Base-by-base conservation (phyloP, 2,888 invertebrate species). In the Drosophila longiperda region DNA sequence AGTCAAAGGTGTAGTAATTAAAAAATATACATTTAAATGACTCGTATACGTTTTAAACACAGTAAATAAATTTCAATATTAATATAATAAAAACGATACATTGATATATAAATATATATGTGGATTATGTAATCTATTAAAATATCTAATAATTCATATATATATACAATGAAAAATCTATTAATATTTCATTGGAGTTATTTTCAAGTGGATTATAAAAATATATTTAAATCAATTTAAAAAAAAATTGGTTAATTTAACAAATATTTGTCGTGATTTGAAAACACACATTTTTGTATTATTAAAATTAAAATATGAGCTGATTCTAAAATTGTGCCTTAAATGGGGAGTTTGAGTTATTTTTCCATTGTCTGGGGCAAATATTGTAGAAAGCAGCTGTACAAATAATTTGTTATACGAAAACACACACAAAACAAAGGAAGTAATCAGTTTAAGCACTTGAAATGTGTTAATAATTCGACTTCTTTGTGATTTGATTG, bases 391-490 rank as follows among this genome's bases (percentile, higher is more conserved):
- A 40, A 2, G 12, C 20, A 3, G 23, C 23, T 23, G 45, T 23
- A 23, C 8, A 15, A 45, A 45, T 45, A 23, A 23, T 23, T 23
- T 12, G 3, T 12, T 23, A 45, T 15, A 7, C 3, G 8, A 40
- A 6, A 11, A 15, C 1, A 61, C 20, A 12, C 9, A 20, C 23
- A 32, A 20, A 20, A 52, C 12, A 45, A 2, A 36, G 3, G 7
- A 38, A 2, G 20, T 55, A 36, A 34, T 55, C 12, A 67, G 49
- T 40, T 58, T 52, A 52, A 45, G 36, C 23, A 45, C 17, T 42
- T 36, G 12, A 50, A 60, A 23, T 66, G 9, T 49, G 23, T 71
- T 60, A 53, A 55, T 32, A 60, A 70, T 50, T 26, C 26, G 17
- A 38, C 63, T 40, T 23, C 3, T 48, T 12, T 8, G 48, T 34